A percentile compares a stretch with the other conserved stretches of the same genome.
phyloP scores from a whole-genome alignment of 2,888 invertebrate genomes.

The Schizotus pectinicornis region DNA sequence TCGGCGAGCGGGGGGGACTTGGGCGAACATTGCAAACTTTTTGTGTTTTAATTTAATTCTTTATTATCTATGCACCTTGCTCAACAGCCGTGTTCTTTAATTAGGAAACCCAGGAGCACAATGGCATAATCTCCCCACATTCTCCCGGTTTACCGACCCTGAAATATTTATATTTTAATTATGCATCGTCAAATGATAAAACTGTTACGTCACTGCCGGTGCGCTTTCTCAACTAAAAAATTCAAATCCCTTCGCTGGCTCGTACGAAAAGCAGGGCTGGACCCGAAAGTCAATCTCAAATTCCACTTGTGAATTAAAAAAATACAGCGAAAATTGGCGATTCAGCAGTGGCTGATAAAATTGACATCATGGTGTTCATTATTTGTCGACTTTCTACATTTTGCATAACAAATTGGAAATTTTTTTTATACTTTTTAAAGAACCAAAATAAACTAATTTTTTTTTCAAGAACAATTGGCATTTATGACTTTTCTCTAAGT shows the following conservation, averaged over 20 bases:
- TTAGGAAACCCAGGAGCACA: constrained; percentile 31
- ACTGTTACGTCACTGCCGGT: neutral
- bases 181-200: constrained; percentile 23
- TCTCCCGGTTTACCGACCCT: constrained; percentile 12
- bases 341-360: no score
- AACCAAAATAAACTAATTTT: no score
- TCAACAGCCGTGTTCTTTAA: constrained; percentile 34
- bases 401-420: no score
- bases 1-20: constrained; percentile 30
- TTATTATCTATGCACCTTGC: constrained; percentile 43
- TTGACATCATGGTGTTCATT: no score
- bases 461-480: no score
- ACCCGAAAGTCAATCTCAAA: neutral
- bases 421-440: no score
- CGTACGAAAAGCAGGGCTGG: constrained; percentile 5
- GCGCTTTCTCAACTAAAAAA: no score
- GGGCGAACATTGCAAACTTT: constrained; percentile 36
- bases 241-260: constrained; percentile 19
- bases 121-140: constrained; percentile 29
- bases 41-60: constrained; percentile 46
- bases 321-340: no score
- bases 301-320: no score
- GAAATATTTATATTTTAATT: constrained; percentile 31
- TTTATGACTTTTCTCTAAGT: no score
- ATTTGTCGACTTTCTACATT: no score